A percentile compares a stretch with the other conserved stretches of the same genome.
Evolutionary conservation across 2,113 vertebrate species (phyloP).

Genomic region (Pipra filicauda): DNA sequence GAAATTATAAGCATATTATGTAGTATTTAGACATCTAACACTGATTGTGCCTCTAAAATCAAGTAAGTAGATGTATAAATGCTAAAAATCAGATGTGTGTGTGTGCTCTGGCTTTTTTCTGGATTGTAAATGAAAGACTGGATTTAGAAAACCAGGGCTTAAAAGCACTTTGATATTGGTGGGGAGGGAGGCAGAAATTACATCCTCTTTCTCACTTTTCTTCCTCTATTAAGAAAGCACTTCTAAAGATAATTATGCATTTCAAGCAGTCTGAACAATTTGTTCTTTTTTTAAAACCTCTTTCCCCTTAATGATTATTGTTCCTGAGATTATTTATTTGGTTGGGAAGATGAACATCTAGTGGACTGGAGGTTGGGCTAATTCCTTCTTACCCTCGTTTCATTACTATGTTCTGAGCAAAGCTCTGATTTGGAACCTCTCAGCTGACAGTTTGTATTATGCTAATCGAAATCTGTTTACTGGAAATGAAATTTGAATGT

Average conservation of each 20-base stretch:
- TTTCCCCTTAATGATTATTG: background rate
- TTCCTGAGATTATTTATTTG: slow-evolving; percentile 28
- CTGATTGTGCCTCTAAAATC: background rate
- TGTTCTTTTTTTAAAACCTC: background rate
- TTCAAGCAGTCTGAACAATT: background rate
- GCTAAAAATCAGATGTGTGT: background rate
- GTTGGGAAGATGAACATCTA: slow-evolving; percentile 3
- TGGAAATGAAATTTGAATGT: slow-evolving; percentile 14
- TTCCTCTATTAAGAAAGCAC: background rate
- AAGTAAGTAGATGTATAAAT: background rate
- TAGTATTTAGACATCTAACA: background rate
- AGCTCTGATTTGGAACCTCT: slow-evolving; percentile 28
- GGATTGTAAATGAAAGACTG: background rate
- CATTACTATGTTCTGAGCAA: background rate
- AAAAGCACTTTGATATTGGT: background rate
- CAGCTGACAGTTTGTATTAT: slow-evolving; percentile 13
- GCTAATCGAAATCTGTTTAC: slow-evolving; percentile 2
- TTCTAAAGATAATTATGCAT: background rate
- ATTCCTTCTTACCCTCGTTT: slow-evolving; percentile 15
- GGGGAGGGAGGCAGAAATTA: background rate
- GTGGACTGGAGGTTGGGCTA: background rate
- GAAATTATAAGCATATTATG: background rate
- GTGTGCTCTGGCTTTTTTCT: background rate
- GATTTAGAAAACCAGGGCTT: background rate
- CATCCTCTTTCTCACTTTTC: background rate